Evolutionary conservation across 2,888 invertebrate genomes (phyloP).

Genomic region (Aspidapion aeneum): DNA sequence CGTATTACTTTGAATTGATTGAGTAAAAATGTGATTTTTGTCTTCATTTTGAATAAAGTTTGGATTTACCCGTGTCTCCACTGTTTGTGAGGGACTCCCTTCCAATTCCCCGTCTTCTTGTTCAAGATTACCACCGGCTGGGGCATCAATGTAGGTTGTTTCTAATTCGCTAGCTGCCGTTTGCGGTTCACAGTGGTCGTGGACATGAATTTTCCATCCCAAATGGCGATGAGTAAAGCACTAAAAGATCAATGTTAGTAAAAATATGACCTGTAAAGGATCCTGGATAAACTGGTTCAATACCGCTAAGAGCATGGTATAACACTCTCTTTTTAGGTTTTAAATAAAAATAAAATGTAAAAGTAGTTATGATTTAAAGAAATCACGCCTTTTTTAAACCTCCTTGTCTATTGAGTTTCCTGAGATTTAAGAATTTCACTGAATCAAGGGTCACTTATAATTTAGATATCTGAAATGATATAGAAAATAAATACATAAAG

Average conservation of each 20-base stretch:
- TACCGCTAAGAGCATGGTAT: not conserved
- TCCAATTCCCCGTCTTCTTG: slow-evolving; percentile 55
- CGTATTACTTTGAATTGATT: no score
- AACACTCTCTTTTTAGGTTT: not conserved
- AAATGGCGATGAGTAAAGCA: slow-evolving; percentile 91
- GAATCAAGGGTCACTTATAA: no score
- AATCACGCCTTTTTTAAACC: no score
- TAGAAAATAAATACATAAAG: no score
- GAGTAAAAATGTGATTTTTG: no score
- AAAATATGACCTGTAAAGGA: slow-evolving; percentile 7
- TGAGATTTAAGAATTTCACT: no score
- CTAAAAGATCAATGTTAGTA: slow-evolving; percentile 52
- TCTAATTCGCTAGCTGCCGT: slow-evolving; percentile 55
- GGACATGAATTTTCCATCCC: slow-evolving; percentile 93
- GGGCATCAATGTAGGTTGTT: slow-evolving; percentile 44
- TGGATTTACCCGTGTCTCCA: slow-evolving; percentile 41
- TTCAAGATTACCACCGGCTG: slow-evolving; percentile 34
- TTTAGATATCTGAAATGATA: no score
- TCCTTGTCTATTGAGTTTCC: no score
- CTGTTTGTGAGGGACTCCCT: slow-evolving; percentile 45
- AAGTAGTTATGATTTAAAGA: no score
- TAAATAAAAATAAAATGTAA: no score
- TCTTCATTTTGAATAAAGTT: slow-evolving; percentile 32
- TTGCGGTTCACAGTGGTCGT: slow-evolving; percentile 70
- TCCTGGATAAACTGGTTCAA: no score